Percentiles rank a stretch among this genome's conserved stretches.
Evolutionary conservation across 2,888 invertebrate species (phyloP).

Genomic region (Hypercompe scribonia): DNA sequence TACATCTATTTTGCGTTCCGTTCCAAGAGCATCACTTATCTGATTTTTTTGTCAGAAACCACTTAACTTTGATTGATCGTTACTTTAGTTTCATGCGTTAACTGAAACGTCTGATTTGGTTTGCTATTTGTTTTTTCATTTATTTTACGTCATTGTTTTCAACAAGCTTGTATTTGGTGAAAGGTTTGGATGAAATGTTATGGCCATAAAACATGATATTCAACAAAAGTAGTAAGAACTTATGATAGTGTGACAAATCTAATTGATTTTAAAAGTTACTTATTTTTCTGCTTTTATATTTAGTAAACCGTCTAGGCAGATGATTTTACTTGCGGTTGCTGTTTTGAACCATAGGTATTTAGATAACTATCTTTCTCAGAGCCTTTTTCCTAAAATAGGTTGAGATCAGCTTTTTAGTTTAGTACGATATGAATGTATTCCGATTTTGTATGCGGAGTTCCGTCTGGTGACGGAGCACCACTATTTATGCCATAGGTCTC

Average conservation of each 20-base stretch:
- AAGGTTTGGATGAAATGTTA: not conserved
- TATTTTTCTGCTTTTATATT: no score
- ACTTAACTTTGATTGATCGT: constrained; percentile 47
- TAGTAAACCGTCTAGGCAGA: no score
- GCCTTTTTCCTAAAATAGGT: no score
- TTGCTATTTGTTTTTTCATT: constrained; percentile 15
- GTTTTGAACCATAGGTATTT: no score
- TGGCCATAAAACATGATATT: not conserved
- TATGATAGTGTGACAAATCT: not conserved
- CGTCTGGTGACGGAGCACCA: no score
- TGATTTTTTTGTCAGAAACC: constrained; percentile 39
- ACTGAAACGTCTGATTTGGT: constrained; percentile 21
- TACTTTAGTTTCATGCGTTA: constrained; percentile 21
- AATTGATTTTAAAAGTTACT: no score
- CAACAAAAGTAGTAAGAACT: not conserved
- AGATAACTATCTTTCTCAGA: no score
- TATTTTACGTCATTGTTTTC: not conserved
- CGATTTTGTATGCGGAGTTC: no score
- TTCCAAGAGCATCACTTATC: constrained; percentile 27
- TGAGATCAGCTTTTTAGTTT: no score
- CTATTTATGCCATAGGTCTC: no score
- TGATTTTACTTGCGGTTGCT: no score
- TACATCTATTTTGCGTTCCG: constrained; percentile 26
- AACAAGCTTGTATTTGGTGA: not conserved
- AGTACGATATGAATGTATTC: no score